phyloP scores from a whole-genome alignment of 2,888 invertebrate genomes.

The Callyntrura sp. region DNA sequence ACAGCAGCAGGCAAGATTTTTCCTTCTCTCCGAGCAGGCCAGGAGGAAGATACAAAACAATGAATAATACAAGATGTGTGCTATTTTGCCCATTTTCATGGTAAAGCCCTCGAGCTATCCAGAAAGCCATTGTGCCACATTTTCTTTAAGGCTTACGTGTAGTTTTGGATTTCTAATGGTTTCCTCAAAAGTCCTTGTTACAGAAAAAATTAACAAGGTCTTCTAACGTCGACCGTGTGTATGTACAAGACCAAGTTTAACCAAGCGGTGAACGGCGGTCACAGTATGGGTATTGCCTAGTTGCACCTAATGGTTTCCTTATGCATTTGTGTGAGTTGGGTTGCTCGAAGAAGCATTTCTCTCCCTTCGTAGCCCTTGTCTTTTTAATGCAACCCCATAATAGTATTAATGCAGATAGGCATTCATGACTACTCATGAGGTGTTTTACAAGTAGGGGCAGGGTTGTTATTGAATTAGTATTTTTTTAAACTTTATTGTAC shows the following conservation, averaged over 20 bases:
- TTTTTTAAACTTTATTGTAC: neutral
- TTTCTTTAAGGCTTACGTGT: conserved; percentile 27
- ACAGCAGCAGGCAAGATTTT: neutral
- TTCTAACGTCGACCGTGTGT: conserved; percentile 4
- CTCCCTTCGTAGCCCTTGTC: conserved; percentile 29
- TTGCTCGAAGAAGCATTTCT: too few relatives aligned
- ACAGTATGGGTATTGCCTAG: neutral
- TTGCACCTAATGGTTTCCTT: neutral
- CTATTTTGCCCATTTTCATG: conserved; percentile 32
- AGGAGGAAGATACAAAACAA: neutral
- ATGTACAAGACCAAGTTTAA: neutral
- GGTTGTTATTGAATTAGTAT: too few relatives aligned
- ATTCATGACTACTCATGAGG: neutral
- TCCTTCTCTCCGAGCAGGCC: too few relatives aligned
- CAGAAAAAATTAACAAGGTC: conserved; percentile 68
- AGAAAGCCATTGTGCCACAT: conserved; percentile 24
- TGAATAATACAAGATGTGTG: neutral
- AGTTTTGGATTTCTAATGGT: conserved; percentile 46
- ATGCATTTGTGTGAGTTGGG: conserved; percentile 38
- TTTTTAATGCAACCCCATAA: neutral
- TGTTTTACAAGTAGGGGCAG: neutral
- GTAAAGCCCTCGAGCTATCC: conserved; percentile 66
- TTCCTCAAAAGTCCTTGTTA: conserved; percentile 60
- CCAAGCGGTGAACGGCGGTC: neutral
- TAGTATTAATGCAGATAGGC: neutral